A percentile compares a stretch with the other conserved stretches of the same genome.
Conservation (phyloP, 2,797 vertebrate genomes). For the Vespertilio murinus region DNA sequence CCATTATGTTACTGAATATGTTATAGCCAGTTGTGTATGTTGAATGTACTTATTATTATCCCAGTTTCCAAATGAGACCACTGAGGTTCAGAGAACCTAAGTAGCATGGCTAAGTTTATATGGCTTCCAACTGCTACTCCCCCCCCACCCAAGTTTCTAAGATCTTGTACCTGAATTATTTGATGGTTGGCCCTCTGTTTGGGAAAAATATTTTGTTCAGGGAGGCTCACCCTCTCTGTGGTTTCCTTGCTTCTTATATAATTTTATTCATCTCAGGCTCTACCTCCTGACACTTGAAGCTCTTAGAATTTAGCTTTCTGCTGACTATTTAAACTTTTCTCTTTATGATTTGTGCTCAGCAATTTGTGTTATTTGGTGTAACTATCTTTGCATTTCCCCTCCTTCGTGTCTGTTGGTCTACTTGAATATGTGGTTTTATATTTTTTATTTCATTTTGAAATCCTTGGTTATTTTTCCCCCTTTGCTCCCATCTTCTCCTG, state of each 20-base stretch:
- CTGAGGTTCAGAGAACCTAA: background rate
- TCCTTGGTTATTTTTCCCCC: background rate
- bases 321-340: background rate
- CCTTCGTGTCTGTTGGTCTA: background rate
- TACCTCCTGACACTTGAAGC: background rate
- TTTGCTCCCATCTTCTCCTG: background rate
- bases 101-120: background rate
- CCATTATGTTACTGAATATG: slow-evolving; percentile 20
- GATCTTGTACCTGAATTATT: background rate
- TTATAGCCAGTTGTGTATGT: background rate
- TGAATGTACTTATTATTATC: background rate
- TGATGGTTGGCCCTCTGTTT: too few species aligned
- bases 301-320: background rate
- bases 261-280: background rate
- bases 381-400: background rate
- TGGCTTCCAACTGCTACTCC: background rate
- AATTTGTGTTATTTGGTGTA: background rate
- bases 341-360: background rate
- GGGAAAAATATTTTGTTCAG: background rate
- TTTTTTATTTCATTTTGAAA: background rate
- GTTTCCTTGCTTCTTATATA: background rate
- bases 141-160: background rate
- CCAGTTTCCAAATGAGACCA: background rate
- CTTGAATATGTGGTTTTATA: background rate
- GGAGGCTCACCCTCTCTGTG: background rate